Evolutionary conservation across 64 coral and sea anemone species (phyloP).

Genomic region (Acropora yongei): DNA sequence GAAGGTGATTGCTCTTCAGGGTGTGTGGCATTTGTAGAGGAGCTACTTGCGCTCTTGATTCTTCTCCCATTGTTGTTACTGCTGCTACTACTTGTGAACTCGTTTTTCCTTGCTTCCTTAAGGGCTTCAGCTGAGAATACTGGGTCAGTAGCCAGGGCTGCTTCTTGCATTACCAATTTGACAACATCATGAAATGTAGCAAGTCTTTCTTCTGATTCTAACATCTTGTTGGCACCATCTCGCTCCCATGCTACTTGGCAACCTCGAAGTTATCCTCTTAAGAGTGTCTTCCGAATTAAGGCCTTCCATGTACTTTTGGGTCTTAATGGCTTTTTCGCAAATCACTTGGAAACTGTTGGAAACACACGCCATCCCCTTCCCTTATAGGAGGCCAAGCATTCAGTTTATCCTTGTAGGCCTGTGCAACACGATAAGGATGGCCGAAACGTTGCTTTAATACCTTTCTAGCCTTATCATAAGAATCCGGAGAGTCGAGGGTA

Average conservation of each 20-base stretch:
- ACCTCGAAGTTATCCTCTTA: constrained; percentile 35
- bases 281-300: constrained; percentile 50
- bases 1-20: background rate
- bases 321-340: constrained; percentile 54
- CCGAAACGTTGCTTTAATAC: constrained; percentile 56
- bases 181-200: constrained; percentile 46
- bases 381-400: constrained; percentile 50
- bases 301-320: constrained; percentile 23
- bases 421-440: constrained; percentile 48
- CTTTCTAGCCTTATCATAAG: constrained; percentile 51
- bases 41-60: constrained; percentile 17
- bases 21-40: constrained; percentile 20
- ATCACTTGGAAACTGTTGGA: constrained; percentile 46
- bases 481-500: constrained; percentile 30
- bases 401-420: constrained; percentile 44
- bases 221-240: constrained; percentile 26
- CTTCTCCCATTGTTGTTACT: constrained; percentile 47
- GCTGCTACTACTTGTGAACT: background rate
- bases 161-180: constrained; percentile 43
- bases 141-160: constrained; percentile 61
- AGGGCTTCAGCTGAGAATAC: constrained; percentile 50
- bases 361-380: constrained; percentile 18
- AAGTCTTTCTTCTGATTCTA: constrained; percentile 20
- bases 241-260: constrained; percentile 32
- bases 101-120: constrained; percentile 29